These are phyloP conservation scores for Phylloscopus trochiloides DNA, from an alignment of 2,113 vertebrate species.

Conservation along the genomic window DNA sequence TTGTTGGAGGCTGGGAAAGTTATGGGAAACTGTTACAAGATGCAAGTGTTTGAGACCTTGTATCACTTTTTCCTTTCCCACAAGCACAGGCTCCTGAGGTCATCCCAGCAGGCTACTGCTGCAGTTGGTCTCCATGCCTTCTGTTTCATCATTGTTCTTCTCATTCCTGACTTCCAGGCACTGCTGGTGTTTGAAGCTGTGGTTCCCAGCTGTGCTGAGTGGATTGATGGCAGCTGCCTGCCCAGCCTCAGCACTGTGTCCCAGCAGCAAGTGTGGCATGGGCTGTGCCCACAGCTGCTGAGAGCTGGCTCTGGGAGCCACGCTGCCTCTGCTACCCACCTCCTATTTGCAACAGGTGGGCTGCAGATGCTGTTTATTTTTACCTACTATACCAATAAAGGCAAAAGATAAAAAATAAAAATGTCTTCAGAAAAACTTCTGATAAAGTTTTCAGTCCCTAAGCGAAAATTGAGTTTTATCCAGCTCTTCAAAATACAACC, in stretches of 20 bases:
- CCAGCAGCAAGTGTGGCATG: background rate
- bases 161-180: rapidly evolving
- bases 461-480: background rate
- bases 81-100: background rate
- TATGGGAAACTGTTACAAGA: background rate
- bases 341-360: background rate
- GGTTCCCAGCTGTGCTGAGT: background rate
- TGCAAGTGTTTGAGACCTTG: background rate
- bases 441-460: background rate
- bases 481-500: background rate
- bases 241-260: background rate
- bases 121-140: background rate
- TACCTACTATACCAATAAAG: background rate
- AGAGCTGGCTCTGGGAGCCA: background rate
- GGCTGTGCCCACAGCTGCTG: rapidly evolving
- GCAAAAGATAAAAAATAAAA: slow-evolving; percentile 23
- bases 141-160: background rate
- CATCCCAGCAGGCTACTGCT: background rate
- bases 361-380: background rate
- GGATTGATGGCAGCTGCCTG: background rate
- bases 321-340: background rate
- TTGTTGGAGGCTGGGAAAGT: background rate
- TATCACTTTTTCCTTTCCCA: background rate
- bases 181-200: background rate
- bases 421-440: background rate